Base-by-base conservation (phyloP, 2,888 invertebrate species). In the Ophion slaviceki region DNA sequence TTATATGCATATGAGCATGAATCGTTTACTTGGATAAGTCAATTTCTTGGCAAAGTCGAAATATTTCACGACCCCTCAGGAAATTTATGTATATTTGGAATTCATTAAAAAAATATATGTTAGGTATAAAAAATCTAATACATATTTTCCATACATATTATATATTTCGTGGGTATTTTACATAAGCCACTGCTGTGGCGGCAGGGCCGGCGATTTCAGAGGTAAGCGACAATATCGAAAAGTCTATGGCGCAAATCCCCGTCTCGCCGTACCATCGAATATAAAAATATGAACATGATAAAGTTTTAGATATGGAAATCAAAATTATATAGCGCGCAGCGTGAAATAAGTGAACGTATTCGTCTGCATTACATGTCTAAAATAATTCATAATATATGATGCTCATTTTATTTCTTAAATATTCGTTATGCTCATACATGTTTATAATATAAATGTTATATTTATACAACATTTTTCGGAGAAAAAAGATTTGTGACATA, bases 201-300 rank as follows among this genome's bases (percentile, higher is more conserved):
- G n/a, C 24, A 11, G 17, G 20, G 45, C 67, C 14, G 32, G 67
- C 45, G 45, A 40, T 67, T 40, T 45, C 67, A 20, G 40, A 20
- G 40, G 24, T 68, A 68, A 68, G 45, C 45, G 20, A 68, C 40
- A 45, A 45, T 45, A 11, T 68, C 20, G 68, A 68, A 68, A 68
- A 24, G 68, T 68, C 68, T 6, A 68, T 45, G 45, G 24, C 68
- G 20, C 1, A 14, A 45, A 45, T 68, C 20, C 24, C 68, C 45
- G 45, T 68, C 67, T 45, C 68, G 67, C 8, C 36, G 40, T n/a
- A 1, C 11, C 45, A 2, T 24, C 45, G 7, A 45, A 45, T 24
- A 47, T 68, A 45, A 68, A 68, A 24, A 45, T 68, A 24, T 68
- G 24, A 68, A n/a, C 20, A 24, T 0, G 14, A 20, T 20, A 11